Conservation (phyloP, 2,888 invertebrate genomes). For the Prosapia bicincta region DNA sequence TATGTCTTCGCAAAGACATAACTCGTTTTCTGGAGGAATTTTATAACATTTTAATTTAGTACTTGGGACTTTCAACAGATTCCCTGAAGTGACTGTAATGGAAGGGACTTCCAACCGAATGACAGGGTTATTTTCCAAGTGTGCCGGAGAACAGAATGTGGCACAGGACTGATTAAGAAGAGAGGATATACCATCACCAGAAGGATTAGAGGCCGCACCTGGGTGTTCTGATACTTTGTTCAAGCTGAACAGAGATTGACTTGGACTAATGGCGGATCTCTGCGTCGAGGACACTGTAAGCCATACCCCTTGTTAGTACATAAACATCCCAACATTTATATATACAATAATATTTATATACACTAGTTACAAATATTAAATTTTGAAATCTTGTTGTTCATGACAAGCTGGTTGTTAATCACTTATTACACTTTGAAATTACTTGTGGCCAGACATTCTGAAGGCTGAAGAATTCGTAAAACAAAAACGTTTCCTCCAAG, state of each 20-base stretch:
- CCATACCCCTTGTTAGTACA: slow-evolving; percentile 8
- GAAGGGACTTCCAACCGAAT: slow-evolving; percentile 22
- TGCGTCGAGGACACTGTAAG: slow-evolving; percentile 16
- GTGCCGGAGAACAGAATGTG: slow-evolving; percentile 8
- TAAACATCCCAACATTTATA: neutral
- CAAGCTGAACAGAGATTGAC: slow-evolving; percentile 13
- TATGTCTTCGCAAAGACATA: slow-evolving; percentile 39
- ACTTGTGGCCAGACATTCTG: too few relatives aligned
- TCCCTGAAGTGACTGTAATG: slow-evolving; percentile 15
- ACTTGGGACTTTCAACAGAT: slow-evolving; percentile 34
- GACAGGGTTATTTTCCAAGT: slow-evolving; percentile 23
- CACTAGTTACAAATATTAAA: neutral
- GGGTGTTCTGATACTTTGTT: neutral
- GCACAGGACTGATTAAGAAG: slow-evolving; percentile 24
- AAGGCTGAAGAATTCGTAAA: too few relatives aligned
- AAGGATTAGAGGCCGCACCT: neutral
- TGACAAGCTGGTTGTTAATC: too few relatives aligned
- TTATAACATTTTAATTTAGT: slow-evolving; percentile 38
- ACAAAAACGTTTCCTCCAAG: too few relatives aligned
- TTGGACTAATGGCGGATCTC: neutral
- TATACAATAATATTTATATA: neutral
- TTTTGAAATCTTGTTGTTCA: too few relatives aligned
- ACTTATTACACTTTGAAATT: too few relatives aligned
- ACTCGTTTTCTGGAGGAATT: slow-evolving; percentile 36
- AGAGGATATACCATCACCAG: slow-evolving; percentile 13